Evolutionary conservation across 2,797 vertebrate genomes (phyloP).

Genomic region (Tamandua tetradactyla): DNA sequence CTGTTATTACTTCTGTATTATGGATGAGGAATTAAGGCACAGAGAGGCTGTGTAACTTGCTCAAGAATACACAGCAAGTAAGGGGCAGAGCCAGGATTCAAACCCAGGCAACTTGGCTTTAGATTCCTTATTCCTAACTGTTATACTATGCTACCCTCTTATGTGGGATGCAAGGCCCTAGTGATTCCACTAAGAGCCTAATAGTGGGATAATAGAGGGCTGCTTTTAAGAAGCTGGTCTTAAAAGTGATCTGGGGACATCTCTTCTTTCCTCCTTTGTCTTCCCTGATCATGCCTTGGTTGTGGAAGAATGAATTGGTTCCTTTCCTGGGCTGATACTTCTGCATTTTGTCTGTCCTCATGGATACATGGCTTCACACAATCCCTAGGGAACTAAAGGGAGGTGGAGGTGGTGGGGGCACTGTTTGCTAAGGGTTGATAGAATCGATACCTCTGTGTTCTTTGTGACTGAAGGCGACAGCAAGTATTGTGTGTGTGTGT

Average conservation of each 20-base stretch:
- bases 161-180: neutral
- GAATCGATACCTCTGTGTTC: slow-evolving; percentile 72
- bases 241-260: neutral
- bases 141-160: neutral
- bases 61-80: neutral
- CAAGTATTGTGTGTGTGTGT: neutral
- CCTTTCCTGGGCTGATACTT: slow-evolving; percentile 54
- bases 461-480: slow-evolving; percentile 62
- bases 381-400: slow-evolving; percentile 35
- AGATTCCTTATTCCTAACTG: neutral
- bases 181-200: neutral
- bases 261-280: slow-evolving; percentile 13
- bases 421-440: slow-evolving; percentile 73
- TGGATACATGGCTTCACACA: slow-evolving; percentile 64
- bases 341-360: slow-evolving; percentile 57
- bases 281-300: neutral
- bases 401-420: slow-evolving; percentile 28
- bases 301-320: slow-evolving; percentile 26
- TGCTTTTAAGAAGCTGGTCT: slow-evolving; percentile 15
- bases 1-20: slow-evolving; percentile 47
- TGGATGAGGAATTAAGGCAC: slow-evolving; percentile 35
- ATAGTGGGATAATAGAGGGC: neutral
- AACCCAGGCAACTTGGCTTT: neutral
- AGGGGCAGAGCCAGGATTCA: slow-evolving; percentile 30
- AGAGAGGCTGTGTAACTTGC: slow-evolving; percentile 64